Percentiles rank a stretch among this genome's conserved stretches.
Conservation (phyloP, 2,797 vertebrate genomes). For the Cryptoblepharus egeriae region DNA sequence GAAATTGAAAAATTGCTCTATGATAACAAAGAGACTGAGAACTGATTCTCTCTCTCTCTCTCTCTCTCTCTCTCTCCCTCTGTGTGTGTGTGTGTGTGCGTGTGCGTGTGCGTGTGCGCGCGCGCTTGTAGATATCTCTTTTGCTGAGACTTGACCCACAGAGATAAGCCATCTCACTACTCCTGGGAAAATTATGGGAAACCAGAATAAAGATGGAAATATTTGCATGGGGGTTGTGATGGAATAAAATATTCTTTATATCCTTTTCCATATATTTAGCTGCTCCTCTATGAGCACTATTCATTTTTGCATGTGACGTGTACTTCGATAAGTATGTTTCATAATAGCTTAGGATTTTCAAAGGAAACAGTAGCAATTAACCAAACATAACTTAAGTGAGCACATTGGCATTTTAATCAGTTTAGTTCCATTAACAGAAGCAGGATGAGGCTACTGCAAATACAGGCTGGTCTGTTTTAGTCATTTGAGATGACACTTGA, state of each 20-base stretch:
- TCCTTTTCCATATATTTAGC: not conserved
- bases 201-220: not conserved
- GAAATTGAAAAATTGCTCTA: no score
- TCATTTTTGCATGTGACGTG: not conserved
- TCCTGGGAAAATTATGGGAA: not conserved
- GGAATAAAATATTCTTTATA: not conserved
- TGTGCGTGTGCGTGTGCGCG: no score
- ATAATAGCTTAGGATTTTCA: not conserved
- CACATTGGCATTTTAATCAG: constrained; percentile 13
- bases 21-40: no score
- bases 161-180: not conserved
- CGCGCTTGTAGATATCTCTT: no score
- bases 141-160: no score
- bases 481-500: not conserved
- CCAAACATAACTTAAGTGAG: constrained; percentile 4
- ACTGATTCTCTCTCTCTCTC: no score
- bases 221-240: not conserved
- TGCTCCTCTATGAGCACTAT: not conserved
- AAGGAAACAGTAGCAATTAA: not conserved
- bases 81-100: no score
- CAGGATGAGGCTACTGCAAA: not conserved
- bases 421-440: constrained; percentile 1
- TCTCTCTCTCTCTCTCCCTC: no score
- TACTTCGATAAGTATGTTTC: not conserved
- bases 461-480: not conserved